phyloP scores from a whole-genome alignment of 2,113 vertebrate genomes.

The Numida meleagris region DNA sequence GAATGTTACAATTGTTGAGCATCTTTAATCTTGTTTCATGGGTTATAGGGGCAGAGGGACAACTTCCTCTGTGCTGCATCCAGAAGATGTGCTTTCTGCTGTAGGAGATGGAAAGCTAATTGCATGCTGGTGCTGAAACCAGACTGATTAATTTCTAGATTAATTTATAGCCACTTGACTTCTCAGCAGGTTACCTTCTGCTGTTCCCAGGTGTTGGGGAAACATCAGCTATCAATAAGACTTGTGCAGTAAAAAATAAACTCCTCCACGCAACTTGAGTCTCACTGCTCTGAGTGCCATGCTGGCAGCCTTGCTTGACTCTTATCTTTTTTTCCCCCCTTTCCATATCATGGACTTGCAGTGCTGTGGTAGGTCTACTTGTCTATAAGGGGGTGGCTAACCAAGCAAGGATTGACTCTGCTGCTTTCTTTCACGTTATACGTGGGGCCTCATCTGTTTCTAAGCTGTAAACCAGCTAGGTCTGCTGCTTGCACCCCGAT shows the following conservation, averaged over 20 bases:
- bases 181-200: conserved; percentile 31
- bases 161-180: conserved; percentile 53
- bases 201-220: conserved; percentile 3
- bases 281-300: accelerated
- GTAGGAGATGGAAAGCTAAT: neutral
- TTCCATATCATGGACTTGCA: accelerated
- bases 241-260: neutral
- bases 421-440: neutral
- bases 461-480: neutral
- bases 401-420: neutral
- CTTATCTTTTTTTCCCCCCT: too few species aligned
- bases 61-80: neutral
- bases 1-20: neutral
- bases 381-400: neutral
- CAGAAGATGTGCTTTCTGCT: neutral
- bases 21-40: neutral
- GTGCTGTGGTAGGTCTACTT: neutral
- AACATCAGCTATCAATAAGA: neutral
- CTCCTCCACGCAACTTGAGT: neutral
- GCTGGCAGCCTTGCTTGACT: neutral
- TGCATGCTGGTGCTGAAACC: neutral
- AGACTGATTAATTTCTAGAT: conserved; percentile 29
- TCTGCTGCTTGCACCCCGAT: neutral
- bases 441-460: neutral
- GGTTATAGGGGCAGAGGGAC: neutral